phyloP scores from a whole-genome alignment of 2,888 invertebrate genomes.

The Hirtodrosophila cameraria region DNA sequence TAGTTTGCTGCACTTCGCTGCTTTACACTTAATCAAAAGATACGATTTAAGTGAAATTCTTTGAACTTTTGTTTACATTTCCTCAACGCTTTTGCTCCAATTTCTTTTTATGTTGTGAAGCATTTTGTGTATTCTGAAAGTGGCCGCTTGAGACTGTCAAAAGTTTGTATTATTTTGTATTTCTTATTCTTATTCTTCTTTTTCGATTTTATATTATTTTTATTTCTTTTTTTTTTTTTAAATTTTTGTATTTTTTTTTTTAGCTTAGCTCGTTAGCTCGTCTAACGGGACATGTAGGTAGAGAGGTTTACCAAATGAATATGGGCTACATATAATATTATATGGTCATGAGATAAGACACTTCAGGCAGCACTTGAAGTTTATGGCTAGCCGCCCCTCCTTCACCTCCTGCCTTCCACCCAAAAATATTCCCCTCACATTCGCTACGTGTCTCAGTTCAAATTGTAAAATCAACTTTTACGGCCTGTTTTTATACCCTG shows the following conservation, averaged over 20 bases:
- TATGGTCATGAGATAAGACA: constrained; percentile 68
- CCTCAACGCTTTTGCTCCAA: constrained; percentile 46
- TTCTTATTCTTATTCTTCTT: constrained; percentile 2
- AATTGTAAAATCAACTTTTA: constrained; percentile 50
- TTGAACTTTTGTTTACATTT: constrained; percentile 27
- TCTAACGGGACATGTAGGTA: constrained; percentile 51
- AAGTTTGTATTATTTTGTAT: constrained; percentile 11
- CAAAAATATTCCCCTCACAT: background rate
- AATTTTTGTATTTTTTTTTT: constrained; percentile 5
- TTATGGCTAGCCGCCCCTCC: constrained; percentile 34
- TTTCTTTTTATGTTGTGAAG: constrained; percentile 39
- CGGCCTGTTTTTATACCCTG: constrained; percentile 16
- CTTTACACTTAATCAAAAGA: too few species aligned
- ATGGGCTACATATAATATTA: constrained; percentile 50
- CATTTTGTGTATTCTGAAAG: constrained; percentile 37
- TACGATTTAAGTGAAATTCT: constrained; percentile 30
- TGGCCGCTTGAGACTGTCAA: constrained; percentile 36
- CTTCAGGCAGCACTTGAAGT: constrained; percentile 65
- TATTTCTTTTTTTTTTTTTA: constrained; percentile 7
- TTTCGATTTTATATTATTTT: constrained; percentile 4
- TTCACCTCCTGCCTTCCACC: background rate
- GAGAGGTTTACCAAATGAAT: constrained; percentile 8
- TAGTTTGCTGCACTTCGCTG: too few species aligned
- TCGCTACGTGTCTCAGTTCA: constrained; percentile 46
- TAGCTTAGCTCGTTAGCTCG: constrained; percentile 50